phyloP scores from a whole-genome alignment of 35 echinoderm and acorn worm genomes.

The Lytechinus pictus region DNA sequence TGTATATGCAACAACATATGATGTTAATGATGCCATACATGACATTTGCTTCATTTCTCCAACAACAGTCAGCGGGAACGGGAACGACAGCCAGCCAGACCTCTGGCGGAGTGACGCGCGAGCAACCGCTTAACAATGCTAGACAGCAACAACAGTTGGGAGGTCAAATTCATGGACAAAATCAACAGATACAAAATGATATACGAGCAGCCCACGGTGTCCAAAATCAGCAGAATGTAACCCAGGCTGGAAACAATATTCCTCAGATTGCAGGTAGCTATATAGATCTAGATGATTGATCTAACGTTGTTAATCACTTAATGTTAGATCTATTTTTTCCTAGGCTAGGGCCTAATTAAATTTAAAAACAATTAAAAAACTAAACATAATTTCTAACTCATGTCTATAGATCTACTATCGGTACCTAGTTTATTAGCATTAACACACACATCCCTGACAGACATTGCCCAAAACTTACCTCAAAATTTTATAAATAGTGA shows the following conservation, averaged over 20 bases:
- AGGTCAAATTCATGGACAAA: background rate
- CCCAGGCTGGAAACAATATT: conserved; percentile 22
- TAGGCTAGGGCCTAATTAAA: too few relatives aligned
- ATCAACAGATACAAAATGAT: conserved; percentile 1
- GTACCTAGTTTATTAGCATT: too few relatives aligned
- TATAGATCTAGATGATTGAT: too few relatives aligned
- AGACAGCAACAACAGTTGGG: background rate
- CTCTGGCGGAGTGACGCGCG: background rate
- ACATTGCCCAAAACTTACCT: too few relatives aligned
- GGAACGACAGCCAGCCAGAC: background rate
- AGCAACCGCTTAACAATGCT: background rate
- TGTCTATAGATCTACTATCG: too few relatives aligned
- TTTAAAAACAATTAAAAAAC: too few relatives aligned
- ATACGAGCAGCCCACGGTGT: background rate
- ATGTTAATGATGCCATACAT: conserved; percentile 32
- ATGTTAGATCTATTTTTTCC: too few relatives aligned
- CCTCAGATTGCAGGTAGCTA: conserved; percentile 26
- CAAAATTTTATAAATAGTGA: too few relatives aligned
- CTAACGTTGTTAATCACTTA: too few relatives aligned
- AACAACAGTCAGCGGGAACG: background rate
- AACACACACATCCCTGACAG: too few relatives aligned
- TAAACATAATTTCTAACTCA: too few relatives aligned
- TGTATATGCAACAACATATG: conserved; percentile 43
- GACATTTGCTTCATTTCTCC: background rate
- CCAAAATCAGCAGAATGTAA: background rate